A percentile compares a stretch with the other conserved stretches of the same genome.
Conservation (phyloP, 2,888 invertebrate species). For the Spilarctia lutea region DNA sequence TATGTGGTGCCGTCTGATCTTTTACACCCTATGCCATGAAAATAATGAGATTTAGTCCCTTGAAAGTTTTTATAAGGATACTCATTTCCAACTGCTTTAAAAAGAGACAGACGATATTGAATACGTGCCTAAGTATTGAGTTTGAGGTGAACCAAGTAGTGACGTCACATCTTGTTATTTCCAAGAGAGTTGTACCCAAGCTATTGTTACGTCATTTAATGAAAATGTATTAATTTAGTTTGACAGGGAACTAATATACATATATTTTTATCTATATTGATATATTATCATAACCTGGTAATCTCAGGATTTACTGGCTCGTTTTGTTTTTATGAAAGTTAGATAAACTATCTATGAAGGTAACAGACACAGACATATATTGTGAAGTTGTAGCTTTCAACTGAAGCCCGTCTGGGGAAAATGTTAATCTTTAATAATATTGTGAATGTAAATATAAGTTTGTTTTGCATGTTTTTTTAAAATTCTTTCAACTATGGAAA, state of each 20-base stretch:
- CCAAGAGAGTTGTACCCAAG: neutral
- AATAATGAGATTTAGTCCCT: neutral
- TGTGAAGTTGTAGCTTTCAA: no score
- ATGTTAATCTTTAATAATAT: no score
- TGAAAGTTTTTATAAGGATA: neutral
- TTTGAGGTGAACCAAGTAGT: neutral
- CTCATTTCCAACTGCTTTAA: neutral
- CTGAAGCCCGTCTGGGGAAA: no score
- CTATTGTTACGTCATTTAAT: neutral
- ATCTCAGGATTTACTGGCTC: neutral
- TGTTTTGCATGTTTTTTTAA: no score
- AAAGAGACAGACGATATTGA: neutral
- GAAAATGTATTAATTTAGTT: neutral
- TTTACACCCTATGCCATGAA: neutral
- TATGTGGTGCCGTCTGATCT: neutral
- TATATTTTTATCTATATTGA: neutral
- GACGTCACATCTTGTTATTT: neutral
- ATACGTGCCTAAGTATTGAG: neutral
- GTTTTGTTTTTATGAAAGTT: neutral
- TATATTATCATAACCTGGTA: neutral
- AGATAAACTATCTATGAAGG: neutral
- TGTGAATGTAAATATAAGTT: no score
- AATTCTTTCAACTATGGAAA: no score
- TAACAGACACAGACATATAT: neutral
- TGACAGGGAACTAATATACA: neutral